Base-by-base conservation (phyloP, 2,113 vertebrate genomes). In the Atrichornis clamosus region DNA sequence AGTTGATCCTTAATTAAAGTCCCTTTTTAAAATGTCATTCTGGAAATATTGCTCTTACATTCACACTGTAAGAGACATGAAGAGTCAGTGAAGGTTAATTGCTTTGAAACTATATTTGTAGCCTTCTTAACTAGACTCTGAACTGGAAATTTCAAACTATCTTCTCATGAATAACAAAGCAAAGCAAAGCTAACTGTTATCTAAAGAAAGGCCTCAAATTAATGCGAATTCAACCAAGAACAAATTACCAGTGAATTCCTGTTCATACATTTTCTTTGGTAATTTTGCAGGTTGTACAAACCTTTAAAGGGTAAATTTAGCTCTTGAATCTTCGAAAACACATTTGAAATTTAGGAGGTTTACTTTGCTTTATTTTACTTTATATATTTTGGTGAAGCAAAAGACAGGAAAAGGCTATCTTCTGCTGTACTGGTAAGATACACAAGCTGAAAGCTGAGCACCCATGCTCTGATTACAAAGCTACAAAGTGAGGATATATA, bases 51-150 rank as follows among this genome's bases (percentile, higher is more conserved):
- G 78, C 67, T 92, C 60, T 94, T 93, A 81, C 6, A 78, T 30
- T 77, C 50, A 39, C 13, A 32, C 41, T 82, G 37, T 59, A 79
- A 73, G 65, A 0, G 14, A 74, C 58, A 37, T 27, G 44, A 79
- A 65, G 75, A 92, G 69, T 59, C 84, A 82, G 55, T 70, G 64
- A 95, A 96, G 87, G 84, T 87, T 96, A 97, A 95, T 65, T 77
- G 60, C 62, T 94, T 90, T 87, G 87, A 96, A 96, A 95, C 83
- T 74, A 41, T 95, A 95, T 82, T 93, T 91, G 37, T 70, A 94
- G 63, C 44, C 69, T 96, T 95, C 81, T 96, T 80, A 96, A 95
- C 95, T 96, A 93, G 78, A 85, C 22, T 96, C 94, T 89, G 83
- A 96, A 93, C 80, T 83, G 81, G 75, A 96, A 74, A 88, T 93